Evolutionary conservation across 2,797 vertebrate genomes (phyloP).

Genomic region (Lagorchestes hirsutus): DNA sequence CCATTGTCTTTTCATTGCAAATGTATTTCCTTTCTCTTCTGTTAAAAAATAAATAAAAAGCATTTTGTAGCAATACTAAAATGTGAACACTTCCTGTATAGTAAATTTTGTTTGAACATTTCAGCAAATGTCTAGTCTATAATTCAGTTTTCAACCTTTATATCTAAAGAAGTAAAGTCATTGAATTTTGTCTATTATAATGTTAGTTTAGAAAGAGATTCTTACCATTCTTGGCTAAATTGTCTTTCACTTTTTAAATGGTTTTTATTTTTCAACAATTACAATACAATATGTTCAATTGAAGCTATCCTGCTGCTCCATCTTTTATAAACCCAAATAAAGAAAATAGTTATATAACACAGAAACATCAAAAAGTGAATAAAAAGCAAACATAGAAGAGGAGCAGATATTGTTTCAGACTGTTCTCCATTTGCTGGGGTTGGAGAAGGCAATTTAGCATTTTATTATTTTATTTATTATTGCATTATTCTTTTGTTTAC

Average conservation of each 20-base stretch:
- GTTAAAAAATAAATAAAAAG: background rate
- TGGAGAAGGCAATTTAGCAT: conserved; percentile 55
- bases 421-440: conserved; percentile 60
- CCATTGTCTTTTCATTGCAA: background rate
- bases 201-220: conserved; percentile 64
- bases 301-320: conserved; percentile 69
- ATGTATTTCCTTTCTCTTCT: background rate
- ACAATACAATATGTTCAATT: conserved; percentile 75
- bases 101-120: background rate
- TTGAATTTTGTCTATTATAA: conserved; percentile 72
- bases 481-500: conserved; percentile 66
- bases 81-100: background rate
- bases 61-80: background rate
- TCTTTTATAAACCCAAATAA: conserved; percentile 73
- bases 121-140: background rate
- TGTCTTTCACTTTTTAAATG: conserved; percentile 75
- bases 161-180: conserved; percentile 50
- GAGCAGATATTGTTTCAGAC: conserved; percentile 63
- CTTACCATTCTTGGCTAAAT: conserved; percentile 68
- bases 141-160: background rate
- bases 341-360: conserved; percentile 71
- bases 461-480: conserved; percentile 72
- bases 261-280: conserved; percentile 78
- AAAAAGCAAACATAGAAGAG: conserved; percentile 47
- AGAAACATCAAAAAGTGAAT: conserved; percentile 73